A percentile compares a stretch with the other conserved stretches of the same genome.
These are phyloP conservation scores for Ceratina japonica DNA, from an alignment of 1,140 invertebrate genomes.

Conservation along the genomic window DNA sequence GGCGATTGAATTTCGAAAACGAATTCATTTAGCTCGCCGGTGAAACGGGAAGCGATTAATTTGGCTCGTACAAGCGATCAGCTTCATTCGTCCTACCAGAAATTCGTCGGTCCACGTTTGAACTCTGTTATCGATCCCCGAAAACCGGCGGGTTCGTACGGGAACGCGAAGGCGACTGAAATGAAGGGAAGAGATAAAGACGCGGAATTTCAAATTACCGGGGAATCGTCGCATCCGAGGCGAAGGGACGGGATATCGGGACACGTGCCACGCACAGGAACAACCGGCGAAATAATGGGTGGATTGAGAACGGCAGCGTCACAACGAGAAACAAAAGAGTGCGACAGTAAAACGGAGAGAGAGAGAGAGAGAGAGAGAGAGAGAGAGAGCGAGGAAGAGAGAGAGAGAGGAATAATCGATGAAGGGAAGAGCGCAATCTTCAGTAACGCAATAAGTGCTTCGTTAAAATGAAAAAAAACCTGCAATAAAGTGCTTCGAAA, in stretches of 20 bases:
- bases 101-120: slow-evolving; percentile 11
- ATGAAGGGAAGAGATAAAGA: slow-evolving; percentile 7
- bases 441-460: slow-evolving; percentile 68
- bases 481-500: slow-evolving; percentile 69
- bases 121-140: not conserved
- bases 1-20: not conserved
- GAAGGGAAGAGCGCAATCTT: slow-evolving; percentile 23
- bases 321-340: not conserved
- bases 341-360: slow-evolving; percentile 3
- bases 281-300: not conserved
- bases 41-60: slow-evolving; percentile 8
- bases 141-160: not conserved
- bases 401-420: not conserved
- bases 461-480: slow-evolving; percentile 60
- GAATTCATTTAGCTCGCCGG: slow-evolving; percentile 1
- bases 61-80: not conserved
- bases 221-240: slow-evolving; percentile 13
- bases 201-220: slow-evolving; percentile 30
- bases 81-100: not conserved
- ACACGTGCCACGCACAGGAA: not conserved
- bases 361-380: not conserved
- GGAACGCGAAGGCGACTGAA: not conserved
- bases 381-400: not conserved
- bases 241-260: not conserved
- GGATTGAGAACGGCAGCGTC: not conserved